These are phyloP conservation scores for Latrodectus geometricus DNA, from an alignment of 1,140 invertebrate species.

Conservation along the genomic window DNA sequence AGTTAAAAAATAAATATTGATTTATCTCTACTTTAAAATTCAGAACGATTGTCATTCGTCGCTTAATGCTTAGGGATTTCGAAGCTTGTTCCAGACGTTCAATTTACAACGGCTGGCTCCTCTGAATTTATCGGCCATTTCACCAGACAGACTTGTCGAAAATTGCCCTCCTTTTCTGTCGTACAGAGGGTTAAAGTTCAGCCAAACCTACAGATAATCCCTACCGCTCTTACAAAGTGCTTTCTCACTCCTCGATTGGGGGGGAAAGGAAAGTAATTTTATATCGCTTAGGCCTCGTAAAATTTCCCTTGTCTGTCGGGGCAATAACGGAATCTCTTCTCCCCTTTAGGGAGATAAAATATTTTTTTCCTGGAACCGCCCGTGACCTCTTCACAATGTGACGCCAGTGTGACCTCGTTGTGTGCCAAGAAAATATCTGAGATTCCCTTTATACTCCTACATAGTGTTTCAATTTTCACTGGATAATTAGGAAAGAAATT, in stretches of 20 bases:
- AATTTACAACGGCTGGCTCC: too few relatives aligned
- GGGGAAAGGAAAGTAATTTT: neutral
- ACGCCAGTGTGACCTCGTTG: neutral
- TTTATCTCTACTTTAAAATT: too few relatives aligned
- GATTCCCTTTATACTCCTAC: neutral
- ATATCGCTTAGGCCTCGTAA: neutral
- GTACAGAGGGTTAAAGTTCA: neutral
- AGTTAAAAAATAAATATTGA: too few relatives aligned
- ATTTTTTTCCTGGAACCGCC: neutral
- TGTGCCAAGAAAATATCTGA: neutral
- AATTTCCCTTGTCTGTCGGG: neutral
- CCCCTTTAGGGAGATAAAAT: neutral
- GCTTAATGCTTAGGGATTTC: too few relatives aligned
- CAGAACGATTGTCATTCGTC: too few relatives aligned
- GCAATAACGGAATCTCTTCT: neutral
- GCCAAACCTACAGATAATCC: neutral
- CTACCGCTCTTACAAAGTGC: neutral
- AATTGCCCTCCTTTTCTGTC: neutral
- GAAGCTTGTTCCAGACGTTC: too few relatives aligned
- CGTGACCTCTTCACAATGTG: neutral
- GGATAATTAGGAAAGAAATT: too few relatives aligned
- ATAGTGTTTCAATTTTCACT: too few relatives aligned
- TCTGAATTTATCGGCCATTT: neutral
- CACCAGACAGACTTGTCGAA: neutral
- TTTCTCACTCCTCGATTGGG: neutral